Evolutionary conservation across 2,113 vertebrate species (phyloP), one percentile per base, ranked within the genome.

Genomic region (Vanacampus margaritifer): DNA sequence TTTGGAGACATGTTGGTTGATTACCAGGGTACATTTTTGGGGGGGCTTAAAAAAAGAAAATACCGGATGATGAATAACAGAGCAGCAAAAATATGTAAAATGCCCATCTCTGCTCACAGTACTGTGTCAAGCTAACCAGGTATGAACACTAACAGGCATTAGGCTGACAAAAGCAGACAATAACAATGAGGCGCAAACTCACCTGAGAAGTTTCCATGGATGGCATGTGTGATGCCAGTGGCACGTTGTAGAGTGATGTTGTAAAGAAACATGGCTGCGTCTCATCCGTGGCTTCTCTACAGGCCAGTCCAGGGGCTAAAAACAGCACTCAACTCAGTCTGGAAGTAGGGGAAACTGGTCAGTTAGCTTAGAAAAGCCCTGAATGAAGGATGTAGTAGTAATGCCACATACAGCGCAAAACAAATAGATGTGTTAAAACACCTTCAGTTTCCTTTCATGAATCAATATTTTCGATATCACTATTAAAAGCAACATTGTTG

Each of bases 131-230:
- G 6, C 23, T 17, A 28, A 35, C 13, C 9, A 19, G 19, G 13
- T 3, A 53, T 0, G 19, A 26, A 41, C 1, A 11, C n/a, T n/a
- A n/a, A n/a, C 12, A 53, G 21, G 9, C 12, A 26, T 21, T 5
- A 36, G 36, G 32, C 0, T 12, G 10, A 21, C 5, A 45, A 58
- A 11, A 58, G n/a, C 23, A 43, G 7, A 2, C 26, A 9, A 6
- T 51, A 51, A 10, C 6, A 1, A 5, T 50, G 45, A 21, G 11
- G 14, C 19, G 14, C 7, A 5, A 48, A 23, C 61, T 88, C 90
- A 98, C 97, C 97, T 85, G 97, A 99, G 78, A 99, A 99, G 76
- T 99, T 99, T 75, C 97, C 97, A 91, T 99, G 96, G 87, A 99
- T 99, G 72, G 97, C 97, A 73, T 94, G 96, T 65, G 92, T 94